Conservation (phyloP, 2,888 invertebrate genomes). For the Baronia brevicornis region DNA sequence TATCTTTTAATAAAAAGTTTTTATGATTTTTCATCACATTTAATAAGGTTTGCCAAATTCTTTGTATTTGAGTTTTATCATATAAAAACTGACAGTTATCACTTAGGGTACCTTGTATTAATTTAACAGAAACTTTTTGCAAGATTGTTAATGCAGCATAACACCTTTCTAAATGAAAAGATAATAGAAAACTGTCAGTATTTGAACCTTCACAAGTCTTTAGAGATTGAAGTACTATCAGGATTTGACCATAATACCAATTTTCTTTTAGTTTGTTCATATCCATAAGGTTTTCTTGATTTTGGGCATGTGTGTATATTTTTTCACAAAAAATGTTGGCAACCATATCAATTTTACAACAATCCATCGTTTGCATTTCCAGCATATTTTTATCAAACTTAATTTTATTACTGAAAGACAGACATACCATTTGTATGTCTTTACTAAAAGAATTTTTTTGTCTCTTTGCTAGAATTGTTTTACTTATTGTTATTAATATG, state of each 20-base stretch:
- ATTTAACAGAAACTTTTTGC: slow-evolving; percentile 30
- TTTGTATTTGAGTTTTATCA: slow-evolving; percentile 21
- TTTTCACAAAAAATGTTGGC: slow-evolving; percentile 35
- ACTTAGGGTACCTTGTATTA: slow-evolving; percentile 16
- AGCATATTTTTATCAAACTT: slow-evolving; percentile 37
- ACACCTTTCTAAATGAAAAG: slow-evolving; percentile 42
- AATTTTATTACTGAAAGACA: slow-evolving; percentile 37
- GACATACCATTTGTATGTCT: slow-evolving; percentile 41
- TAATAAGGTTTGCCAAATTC: slow-evolving; percentile 32
- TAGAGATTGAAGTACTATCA: slow-evolving; percentile 35
- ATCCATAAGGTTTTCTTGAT: slow-evolving; percentile 16
- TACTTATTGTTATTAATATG: slow-evolving; percentile 36
- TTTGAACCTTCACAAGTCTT: slow-evolving; percentile 37
- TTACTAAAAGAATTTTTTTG: slow-evolving; percentile 35
- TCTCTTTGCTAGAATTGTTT: slow-evolving; percentile 34
- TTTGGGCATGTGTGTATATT: slow-evolving; percentile 32
- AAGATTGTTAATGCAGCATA: slow-evolving; percentile 39
- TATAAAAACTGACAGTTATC: slow-evolving; percentile 19
- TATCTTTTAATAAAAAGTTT: slow-evolving; percentile 28
- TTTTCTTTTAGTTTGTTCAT: slow-evolving; percentile 30
- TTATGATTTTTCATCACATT: slow-evolving; percentile 34
- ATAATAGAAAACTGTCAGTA: slow-evolving; percentile 38
- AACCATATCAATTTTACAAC: slow-evolving; percentile 41
- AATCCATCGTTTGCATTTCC: slow-evolving; percentile 37
- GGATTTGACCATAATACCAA: slow-evolving; percentile 42